Evolutionary conservation across 2,888 invertebrate genomes (phyloP), one percentile per base, ranked within the genome.

Genomic region (Noctua pronuba): DNA sequence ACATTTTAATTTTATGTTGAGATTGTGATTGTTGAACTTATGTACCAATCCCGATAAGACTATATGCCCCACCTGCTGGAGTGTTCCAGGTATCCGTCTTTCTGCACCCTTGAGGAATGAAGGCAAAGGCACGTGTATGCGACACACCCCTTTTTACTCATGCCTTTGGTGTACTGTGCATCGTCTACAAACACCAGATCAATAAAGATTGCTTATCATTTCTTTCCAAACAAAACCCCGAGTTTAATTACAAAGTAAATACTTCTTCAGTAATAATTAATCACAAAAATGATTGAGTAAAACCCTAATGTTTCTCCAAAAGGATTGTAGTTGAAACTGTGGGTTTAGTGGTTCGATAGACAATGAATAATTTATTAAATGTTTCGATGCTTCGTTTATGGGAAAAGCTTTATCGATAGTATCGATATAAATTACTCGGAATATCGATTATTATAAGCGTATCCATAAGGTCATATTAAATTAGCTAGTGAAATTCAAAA

Each of bases 321-420:
- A 69, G 38, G 55, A 66, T 78, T 52, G 55, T 74, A 65, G 75
- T 76, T 84, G 35, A 76, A 74, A 82, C 44, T 82, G 62, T 52
- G 28, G 75, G 38, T 58, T 68, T 81, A 86, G 73, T 77, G 64
- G 52, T 66, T 38, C 46, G 44, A 52, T 31, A 44, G 41, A 21
- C 31, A 28, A 2, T 75, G 77, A 84, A 86, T 87, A 75, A 86
- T 79, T 75, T 76, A 86, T 76, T 46, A 70, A 35, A 66, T 60
- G 28, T 77, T 72, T 75, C 71, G 28, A 71, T 69, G 44, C 52
- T 49, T 35, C 58, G 28, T 81, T 31, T 60, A 70, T 41, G n/a
- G 18, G 67, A 49, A 28, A 67, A 31, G 31, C 16, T 52, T 55
- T 55, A 16, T 18, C 18, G 72, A 64, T 71, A 41, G 7, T 31